Evolutionary conservation across 2,888 invertebrate species (phyloP).

Genomic region (Keiferia lycopersicella): DNA sequence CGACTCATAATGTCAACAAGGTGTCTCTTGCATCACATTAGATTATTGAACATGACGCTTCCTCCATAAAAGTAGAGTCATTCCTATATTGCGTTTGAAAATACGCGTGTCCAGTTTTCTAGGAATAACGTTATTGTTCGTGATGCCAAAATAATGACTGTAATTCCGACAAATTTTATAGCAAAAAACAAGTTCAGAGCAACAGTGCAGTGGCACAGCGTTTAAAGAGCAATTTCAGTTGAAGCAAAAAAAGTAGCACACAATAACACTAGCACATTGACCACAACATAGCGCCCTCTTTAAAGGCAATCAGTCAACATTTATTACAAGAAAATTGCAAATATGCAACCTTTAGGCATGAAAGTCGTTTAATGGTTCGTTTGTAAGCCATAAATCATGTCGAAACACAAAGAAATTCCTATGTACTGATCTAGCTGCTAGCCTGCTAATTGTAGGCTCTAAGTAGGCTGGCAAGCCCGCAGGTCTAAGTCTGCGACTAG

Average conservation of each 20-base stretch:
- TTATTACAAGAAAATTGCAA: conserved; percentile 23
- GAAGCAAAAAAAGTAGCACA: conserved; percentile 2
- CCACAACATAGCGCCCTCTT: conserved; percentile 12
- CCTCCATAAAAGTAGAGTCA: conserved; percentile 2
- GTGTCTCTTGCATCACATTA: conserved; percentile 23
- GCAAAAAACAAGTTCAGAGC: too few species aligned
- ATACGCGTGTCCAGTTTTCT: not conserved
- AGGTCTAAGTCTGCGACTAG: conserved; percentile 15
- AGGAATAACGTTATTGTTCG: not conserved
- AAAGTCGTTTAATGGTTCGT: conserved; percentile 25
- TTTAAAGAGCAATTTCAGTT: not conserved
- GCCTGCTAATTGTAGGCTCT: conserved; percentile 43
- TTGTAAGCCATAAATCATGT: conserved; percentile 26
- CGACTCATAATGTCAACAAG: conserved; percentile 26
- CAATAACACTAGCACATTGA: not conserved
- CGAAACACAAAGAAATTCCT: conserved; percentile 38
- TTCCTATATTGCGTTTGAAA: not conserved
- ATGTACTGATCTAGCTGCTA: conserved; percentile 35
- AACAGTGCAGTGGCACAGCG: too few species aligned
- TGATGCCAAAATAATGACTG: not conserved
- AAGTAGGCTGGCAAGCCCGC: conserved; percentile 38
- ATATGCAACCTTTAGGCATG: conserved; percentile 23
- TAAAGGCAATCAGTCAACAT: conserved; percentile 19
- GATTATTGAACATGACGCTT: conserved; percentile 27
- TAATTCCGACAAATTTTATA: too few species aligned